Evolutionary conservation across 2,888 invertebrate genomes (phyloP), one percentile per base, ranked within the genome.

Genomic region (Ormyrus nitidulus): DNA sequence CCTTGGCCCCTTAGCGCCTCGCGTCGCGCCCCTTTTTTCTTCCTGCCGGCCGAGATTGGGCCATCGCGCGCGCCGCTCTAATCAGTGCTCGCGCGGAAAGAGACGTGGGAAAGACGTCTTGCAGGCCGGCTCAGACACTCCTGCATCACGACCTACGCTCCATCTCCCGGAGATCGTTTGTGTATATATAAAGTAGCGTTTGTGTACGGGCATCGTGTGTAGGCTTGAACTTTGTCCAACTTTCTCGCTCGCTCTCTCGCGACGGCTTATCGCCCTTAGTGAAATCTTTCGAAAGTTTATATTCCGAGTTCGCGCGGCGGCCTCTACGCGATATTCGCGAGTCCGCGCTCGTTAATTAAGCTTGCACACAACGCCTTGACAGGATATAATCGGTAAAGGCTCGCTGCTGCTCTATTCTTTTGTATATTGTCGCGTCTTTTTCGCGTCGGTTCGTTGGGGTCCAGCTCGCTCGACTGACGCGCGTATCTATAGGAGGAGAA

Each of bases 251-350:
- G 58, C 53, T 6, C 54, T 6, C 54, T 10, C 34, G 34, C 34
- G 34, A 34, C 34, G 2, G 65, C 58, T 74, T 74, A 68, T 74
- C 56, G 73, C 79, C 69, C 53, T 74, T 62, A 56, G 73, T 69
- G 73, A 62, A 73, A 79, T 79, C 73, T 68, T 78, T 66, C 69
- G 73, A 79, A 79, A 79, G 73, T 74, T 62, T 46, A 58, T 56
- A 62, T 54, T n/a, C 49, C 59, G 19, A 75, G 44, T 44, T 8
- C 13, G 34, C 34, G 34, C 34, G 0, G 10, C 49, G 34, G 49
- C 51, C 48, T 11, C 48, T 11, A 0, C 5, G 2, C 11, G 7
- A 9, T 13, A 9, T 13, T 49, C 48, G 5, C 11, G 11, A 13
- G 49, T 49, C 7, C 49, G n/a, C 34, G 34, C 34, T 34, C 34